Base-by-base conservation (phyloP, 2,113 vertebrate species). In the Oncorhynchus mykiss region DNA sequence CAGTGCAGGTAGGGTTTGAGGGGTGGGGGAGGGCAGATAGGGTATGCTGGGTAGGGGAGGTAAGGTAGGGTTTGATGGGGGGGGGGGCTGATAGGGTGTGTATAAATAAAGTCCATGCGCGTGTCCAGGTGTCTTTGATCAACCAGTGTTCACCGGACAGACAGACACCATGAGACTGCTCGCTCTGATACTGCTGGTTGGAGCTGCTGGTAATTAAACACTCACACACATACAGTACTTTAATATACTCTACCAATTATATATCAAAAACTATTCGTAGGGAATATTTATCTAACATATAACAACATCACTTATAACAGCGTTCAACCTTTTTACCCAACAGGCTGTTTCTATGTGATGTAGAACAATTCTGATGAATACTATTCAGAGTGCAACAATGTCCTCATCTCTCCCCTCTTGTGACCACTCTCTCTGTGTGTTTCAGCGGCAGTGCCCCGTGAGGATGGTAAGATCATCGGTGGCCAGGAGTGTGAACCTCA, bases 401-500 rank as follows among this genome's bases (percentile, higher is more conserved):
- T 45, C 39, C 39, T 45, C 39, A 45, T 45, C 39, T 14, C 51
- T 18, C 12, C 16, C 51, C 51, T 54, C 14, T 54, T 62, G 59
- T 29, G 13, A 22, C 14, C 3, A 24, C 24, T 45, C 16, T 24
- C 70, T 81, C 3, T 39, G 14, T 67, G 24, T 74, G 57, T 62
- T 8, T 59, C 86, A 92, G 92, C 31, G 71, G 88, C 91, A 80
- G 89, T 88, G 79, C 90, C 87, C 64, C 48, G 57, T 0, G 78
- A 84, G 57, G 85, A 90, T 75, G 89, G 89, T 27, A 83, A 78
- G 71, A 92, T 93, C 66, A 80, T 92, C 2, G 92, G 91, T 0
- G 91, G 91, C 0, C 5, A 68, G 0, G 89, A 92, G 27, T 93
- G 91, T 77, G 20, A 60, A 9, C 84, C 64, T 57, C 62, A 92